A percentile compares a stretch with the other conserved stretches of the same genome.
These are phyloP conservation scores for Denticeps clupeoides DNA, from an alignment of 2,797 vertebrate species.

Conservation along the genomic window DNA sequence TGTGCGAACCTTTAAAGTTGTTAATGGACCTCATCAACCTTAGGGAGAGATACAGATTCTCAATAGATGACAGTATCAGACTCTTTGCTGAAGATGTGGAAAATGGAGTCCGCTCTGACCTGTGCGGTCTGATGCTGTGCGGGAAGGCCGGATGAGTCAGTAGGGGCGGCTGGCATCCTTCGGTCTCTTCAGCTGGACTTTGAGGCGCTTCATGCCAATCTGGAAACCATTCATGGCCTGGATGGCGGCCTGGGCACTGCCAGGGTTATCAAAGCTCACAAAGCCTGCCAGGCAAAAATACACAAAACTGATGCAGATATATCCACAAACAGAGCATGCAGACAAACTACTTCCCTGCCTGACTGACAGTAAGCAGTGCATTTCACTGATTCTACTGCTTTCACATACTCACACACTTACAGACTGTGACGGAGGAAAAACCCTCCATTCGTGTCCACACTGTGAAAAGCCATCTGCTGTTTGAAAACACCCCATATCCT, in stretches of 20 bases:
- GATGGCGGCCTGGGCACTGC: conserved; percentile 71
- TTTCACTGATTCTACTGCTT: no score
- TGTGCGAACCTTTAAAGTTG: no score
- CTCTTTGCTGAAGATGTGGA: no score
- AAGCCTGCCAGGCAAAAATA: conserved; percentile 56
- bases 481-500: no score
- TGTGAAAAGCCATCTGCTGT: no score
- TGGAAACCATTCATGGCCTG: conserved; percentile 73
- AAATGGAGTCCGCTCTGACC: background rate
- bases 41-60: background rate
- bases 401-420: no score
- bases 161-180: conserved; percentile 73
- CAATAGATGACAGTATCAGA: background rate
- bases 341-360: background rate
- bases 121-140: conserved; percentile 60
- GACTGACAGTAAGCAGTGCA: no score
- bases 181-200: conserved; percentile 66
- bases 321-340: background rate
- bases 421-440: no score
- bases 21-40: no score
- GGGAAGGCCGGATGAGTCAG: conserved; percentile 33
- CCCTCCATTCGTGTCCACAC: no score
- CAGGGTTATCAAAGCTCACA: conserved; percentile 80
- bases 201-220: conserved; percentile 68
- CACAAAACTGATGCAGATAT: background rate